Evolutionary conservation across 1,140 invertebrate species (phyloP), one percentile per base, ranked within the genome.

Genomic region (Samia ricini): DNA sequence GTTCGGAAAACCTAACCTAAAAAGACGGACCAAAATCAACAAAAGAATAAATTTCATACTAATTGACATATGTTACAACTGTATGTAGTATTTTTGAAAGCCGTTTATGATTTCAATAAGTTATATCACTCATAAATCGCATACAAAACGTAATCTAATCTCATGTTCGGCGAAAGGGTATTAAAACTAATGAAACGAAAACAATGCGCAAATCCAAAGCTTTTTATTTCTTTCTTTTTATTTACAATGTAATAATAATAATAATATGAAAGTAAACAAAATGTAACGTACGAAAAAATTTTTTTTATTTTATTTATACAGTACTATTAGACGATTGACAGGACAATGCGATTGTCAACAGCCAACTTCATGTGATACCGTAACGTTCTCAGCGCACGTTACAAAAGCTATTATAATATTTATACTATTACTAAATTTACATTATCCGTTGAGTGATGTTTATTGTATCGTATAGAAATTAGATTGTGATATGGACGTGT

Each of bases 231-330:
- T 63, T 59, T 22, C 56, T 64, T 64, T 81, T 85, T 88, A 89
- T 89, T 88, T 89, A 89, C 86, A 88, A 86, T 85, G 72, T 86
- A 86, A 87, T 42, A 15, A 29, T 29, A n/a, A n/a, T n/a, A n/a
- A n/a, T 29, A 29, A 42, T 89, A 89, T 87, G 84, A 87, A 89
- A 89, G 83, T 89, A 86, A 89, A 86, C 85, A 89, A 88, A 87
- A 84, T 83, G 76, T 86, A 89, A 86, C 81, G 77, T 86, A 86
- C 79, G 78, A 83, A 86, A 85, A 67, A 52, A 82, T 74, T n/a
- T n/a, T n/a, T n/a, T n/a, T n/a, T n/a, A 79, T 77, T 85, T 76
- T 69, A 82, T 85, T 85, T 84, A 83, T 77, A 83, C 77, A 82
- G 74, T 68, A 72, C 3, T 26, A 26, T 4, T 26, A 4, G 26